A percentile compares a stretch with the other conserved stretches of the same genome.
Conservation (phyloP, 2,797 vertebrate genomes). For the Cygnus olor region DNA sequence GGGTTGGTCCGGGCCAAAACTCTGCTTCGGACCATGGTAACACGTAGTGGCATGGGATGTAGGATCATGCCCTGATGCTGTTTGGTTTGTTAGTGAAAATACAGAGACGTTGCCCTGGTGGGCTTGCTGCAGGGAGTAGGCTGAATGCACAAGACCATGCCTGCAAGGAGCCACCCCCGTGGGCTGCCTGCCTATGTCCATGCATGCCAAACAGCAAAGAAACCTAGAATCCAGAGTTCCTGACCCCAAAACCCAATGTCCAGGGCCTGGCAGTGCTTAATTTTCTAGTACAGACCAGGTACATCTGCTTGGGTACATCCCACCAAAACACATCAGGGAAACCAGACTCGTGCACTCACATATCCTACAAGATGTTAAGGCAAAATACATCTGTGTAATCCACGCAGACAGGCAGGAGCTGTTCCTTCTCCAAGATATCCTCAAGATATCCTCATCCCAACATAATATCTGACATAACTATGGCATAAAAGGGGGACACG, state of each 20-base stretch:
- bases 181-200: background rate
- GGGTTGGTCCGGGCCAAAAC: background rate
- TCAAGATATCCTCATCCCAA: too few relatives aligned
- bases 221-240: background rate
- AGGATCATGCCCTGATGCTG: background rate
- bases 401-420: background rate
- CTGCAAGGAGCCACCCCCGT: background rate
- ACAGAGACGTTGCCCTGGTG: background rate
- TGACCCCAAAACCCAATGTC: background rate
- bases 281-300: background rate
- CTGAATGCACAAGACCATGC: background rate
- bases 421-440: background rate
- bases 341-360: fast-evolving
- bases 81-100: background rate
- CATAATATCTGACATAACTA: background rate
- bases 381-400: background rate
- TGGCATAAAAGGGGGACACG: background rate
- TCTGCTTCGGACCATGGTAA: fast-evolving
- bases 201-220: fast-evolving
- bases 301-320: background rate
- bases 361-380: background rate
- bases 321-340: background rate
- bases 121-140: background rate
- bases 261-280: background rate
- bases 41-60: background rate